These are phyloP conservation scores for Harpalus rubripes DNA, from an alignment of 2,888 invertebrate species.

Conservation along the genomic window DNA sequence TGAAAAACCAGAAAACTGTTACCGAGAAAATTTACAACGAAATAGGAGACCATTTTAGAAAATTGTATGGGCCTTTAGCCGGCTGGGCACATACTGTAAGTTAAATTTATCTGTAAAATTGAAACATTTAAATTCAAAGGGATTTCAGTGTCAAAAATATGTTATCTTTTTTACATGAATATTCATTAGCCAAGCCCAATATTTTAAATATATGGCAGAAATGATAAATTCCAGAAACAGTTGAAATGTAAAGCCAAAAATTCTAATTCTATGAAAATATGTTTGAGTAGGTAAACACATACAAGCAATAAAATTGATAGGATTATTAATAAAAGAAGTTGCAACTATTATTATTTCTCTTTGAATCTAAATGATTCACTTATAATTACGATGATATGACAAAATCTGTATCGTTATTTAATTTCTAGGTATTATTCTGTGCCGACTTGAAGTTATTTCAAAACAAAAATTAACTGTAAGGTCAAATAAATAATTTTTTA, in stretches of 20 bases:
- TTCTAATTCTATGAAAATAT: too few species aligned
- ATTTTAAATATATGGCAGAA: too few species aligned
- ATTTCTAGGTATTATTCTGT: slow-evolving; percentile 85
- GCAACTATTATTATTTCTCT: too few species aligned
- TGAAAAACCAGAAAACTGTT: slow-evolving; percentile 86
- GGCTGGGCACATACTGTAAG: slow-evolving; percentile 94
- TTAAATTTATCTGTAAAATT: background rate
- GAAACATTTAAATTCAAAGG: background rate
- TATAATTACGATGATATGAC: too few species aligned
- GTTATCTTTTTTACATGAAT: too few species aligned
- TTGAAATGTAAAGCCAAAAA: too few species aligned
- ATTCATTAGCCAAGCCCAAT: too few species aligned
- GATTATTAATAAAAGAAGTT: too few species aligned
- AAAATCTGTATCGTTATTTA: slow-evolving; percentile 36
- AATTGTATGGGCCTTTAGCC: slow-evolving; percentile 90
- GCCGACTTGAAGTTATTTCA: slow-evolving; percentile 89
- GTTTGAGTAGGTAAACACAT: too few species aligned
- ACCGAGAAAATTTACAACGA: slow-evolving; percentile 91
- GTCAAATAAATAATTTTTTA: slow-evolving; percentile 1
- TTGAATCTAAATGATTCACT: too few species aligned
- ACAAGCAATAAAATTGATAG: too few species aligned
- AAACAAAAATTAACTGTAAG: slow-evolving; percentile 69
- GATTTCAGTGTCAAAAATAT: background rate
- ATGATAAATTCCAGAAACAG: too few species aligned
- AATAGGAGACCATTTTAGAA: slow-evolving; percentile 89